Evolutionary conservation across 2,113 vertebrate species (phyloP), one percentile per base, ranked within the genome.

Genomic region (Amphilophus citrinellus): DNA sequence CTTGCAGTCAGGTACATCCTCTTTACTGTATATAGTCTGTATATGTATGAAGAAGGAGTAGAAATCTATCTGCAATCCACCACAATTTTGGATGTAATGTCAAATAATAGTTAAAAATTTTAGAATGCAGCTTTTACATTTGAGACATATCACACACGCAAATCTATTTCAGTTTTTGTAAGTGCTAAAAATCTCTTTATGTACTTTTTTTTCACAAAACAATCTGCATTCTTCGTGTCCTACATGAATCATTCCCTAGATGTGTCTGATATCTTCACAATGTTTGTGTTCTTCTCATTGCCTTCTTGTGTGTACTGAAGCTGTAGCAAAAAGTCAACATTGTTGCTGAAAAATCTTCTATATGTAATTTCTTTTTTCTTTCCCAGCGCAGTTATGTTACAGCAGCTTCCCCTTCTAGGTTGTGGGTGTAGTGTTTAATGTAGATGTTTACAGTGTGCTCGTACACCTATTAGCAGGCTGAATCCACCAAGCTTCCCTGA

Each of bases 241-340:
- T 13, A 0, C 20, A 76, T 32, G 32, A 82, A 79, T 82, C 82
- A 82, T 77, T 83, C 83, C 77, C 85, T 88, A 35, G 58, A 82
- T 60, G 63, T 85, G 76, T 93, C 62, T 56, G 56, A 85, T 84
- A 71, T 86, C 42, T 65, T 87, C 83, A 84, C 83, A 44, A 27
- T 76, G 42, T 85, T 30, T 13, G 66, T 81, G 65, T 82, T 81
- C 68, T 89, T 92, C 76, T 87, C 2, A 66, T 93, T 93, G 92
- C 94, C 93, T 94, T 93, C 87, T 91, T 80, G 42, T n/a, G 63
- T 90, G 83, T 82, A 80, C 77, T 59, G 56, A 61, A 90, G 82
- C 84, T 89, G 87, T 90, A 92, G 90, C 89, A 88, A 81, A 81
- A 59, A 59, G 59, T 89, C 79, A 63, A 82, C 61, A 76, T 47